Conservation (phyloP, 2,888 invertebrate genomes). For the Byasa hedistus region DNA sequence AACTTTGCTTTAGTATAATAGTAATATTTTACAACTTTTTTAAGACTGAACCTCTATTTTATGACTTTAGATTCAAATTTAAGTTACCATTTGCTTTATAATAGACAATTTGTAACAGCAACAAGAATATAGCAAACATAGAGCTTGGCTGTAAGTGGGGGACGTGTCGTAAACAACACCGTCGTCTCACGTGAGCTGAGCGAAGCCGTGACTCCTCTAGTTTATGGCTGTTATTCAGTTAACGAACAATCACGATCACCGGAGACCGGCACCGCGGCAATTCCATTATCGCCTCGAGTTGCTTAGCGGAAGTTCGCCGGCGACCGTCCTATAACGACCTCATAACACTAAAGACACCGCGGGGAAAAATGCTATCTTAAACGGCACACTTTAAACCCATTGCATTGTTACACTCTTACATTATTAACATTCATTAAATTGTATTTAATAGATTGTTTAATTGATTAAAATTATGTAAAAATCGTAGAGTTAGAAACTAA, state of each 20-base stretch:
- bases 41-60: too few relatives aligned
- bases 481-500: too few relatives aligned
- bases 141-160: neutral
- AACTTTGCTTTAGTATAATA: too few relatives aligned
- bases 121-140: neutral
- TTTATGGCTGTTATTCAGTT: conserved; percentile 41
- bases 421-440: neutral
- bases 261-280: conserved; percentile 36
- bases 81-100: too few relatives aligned
- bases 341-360: conserved; percentile 17
- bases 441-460: too few relatives aligned
- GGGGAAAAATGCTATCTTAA: neutral
- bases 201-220: conserved; percentile 40
- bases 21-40: too few relatives aligned
- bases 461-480: too few relatives aligned
- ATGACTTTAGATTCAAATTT: too few relatives aligned
- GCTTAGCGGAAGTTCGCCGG: conserved; percentile 39
- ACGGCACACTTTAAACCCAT: neutral
- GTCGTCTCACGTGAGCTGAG: conserved; percentile 18
- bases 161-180: conserved; percentile 5
- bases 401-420: neutral
- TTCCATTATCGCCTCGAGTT: conserved; percentile 45
- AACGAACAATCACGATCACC: conserved; percentile 42
- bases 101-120: too few relatives aligned
- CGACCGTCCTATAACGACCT: conserved; percentile 25